Evolutionary conservation across 2,888 invertebrate genomes (phyloP), one percentile per base, ranked within the genome.

Genomic region (Biston stratarius): DNA sequence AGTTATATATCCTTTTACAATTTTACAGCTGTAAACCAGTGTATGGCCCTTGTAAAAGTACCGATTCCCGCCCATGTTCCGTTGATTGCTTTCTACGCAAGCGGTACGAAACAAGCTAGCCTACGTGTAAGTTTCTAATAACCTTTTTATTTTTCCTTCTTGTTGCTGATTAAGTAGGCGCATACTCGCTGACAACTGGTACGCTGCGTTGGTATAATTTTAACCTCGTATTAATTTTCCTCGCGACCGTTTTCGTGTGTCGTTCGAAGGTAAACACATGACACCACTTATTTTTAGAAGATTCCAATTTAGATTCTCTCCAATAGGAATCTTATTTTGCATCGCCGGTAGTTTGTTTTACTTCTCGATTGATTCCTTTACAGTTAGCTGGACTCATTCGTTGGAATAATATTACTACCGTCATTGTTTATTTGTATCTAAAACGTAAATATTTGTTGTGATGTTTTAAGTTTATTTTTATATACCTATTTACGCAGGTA

Each of bases 71-170:
- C 86, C 82, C 85, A 82, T 84, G 84, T 82, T 86, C 85, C 85
- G 86, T 85, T 84, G 88, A 86, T 89, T 88, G 91, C 91, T 91
- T 92, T 92, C 92, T 90, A 91, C 84, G 83, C 85, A 83, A 88
- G 87, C 85, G 83, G 88, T 87, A 88, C 86, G 83, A 86, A 88
- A 87, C 90, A 85, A 69, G 70, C 62, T 38, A 83, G 89, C 82
- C 87, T 85, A 91, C 91, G 92, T 92, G 92, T 91, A 87, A 90
- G 90, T 92, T 92, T 91, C 85, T 88, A 88, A 85, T 86, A 86
- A 84, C 83, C 82, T 84, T 87, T 85, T 83, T 84, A 81, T 81
- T 83, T 84, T 81, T 74, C 78, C 76, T 78, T 74, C 78, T 76
- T 78, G 81, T 79, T 65, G 73, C 70, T 76, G 78, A 73, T 82